Evolutionary conservation across 2,797 vertebrate genomes (phyloP).

Genomic region (Parambassis ranga): DNA sequence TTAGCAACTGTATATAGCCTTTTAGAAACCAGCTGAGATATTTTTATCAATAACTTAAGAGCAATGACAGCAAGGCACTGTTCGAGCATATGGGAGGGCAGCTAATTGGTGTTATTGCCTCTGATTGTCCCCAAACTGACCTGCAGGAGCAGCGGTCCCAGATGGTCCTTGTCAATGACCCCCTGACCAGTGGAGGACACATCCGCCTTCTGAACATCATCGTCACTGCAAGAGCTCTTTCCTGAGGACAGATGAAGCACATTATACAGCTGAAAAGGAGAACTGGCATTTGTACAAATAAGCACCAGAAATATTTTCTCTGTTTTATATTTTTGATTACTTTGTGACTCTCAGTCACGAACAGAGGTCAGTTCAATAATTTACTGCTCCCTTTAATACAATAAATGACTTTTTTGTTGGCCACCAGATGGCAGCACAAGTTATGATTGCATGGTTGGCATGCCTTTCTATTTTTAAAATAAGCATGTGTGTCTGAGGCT

Average conservation of each 20-base stretch:
- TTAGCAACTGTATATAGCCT: background rate
- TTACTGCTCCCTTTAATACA: background rate
- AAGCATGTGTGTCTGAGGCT: conserved; percentile 65
- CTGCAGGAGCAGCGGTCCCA: conserved; percentile 96
- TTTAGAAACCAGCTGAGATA: background rate
- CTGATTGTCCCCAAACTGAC: conserved; percentile 71
- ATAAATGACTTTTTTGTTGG: background rate
- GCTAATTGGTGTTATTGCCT: conserved; percentile 30
- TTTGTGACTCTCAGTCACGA: background rate
- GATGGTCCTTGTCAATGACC: conserved; percentile 98
- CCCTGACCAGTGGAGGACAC: conserved; percentile 98
- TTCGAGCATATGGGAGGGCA: conserved; percentile 17
- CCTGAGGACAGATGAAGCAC: conserved; percentile 75
- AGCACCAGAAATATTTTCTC: no score
- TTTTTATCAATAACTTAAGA: conserved; percentile 13
- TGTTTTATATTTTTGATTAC: no score
- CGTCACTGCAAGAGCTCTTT: conserved; percentile 89
- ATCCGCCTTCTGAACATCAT: conserved; percentile 98
- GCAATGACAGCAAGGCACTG: background rate
- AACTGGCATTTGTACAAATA: no score
- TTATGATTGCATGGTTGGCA: conserved; percentile 29
- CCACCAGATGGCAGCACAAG: conserved; percentile 75
- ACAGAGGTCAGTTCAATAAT: background rate
- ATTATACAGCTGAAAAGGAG: background rate
- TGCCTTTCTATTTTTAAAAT: conserved; percentile 77